phyloP scores from a whole-genome alignment of 2,113 vertebrate genomes.

The Hiodon alosoides region DNA sequence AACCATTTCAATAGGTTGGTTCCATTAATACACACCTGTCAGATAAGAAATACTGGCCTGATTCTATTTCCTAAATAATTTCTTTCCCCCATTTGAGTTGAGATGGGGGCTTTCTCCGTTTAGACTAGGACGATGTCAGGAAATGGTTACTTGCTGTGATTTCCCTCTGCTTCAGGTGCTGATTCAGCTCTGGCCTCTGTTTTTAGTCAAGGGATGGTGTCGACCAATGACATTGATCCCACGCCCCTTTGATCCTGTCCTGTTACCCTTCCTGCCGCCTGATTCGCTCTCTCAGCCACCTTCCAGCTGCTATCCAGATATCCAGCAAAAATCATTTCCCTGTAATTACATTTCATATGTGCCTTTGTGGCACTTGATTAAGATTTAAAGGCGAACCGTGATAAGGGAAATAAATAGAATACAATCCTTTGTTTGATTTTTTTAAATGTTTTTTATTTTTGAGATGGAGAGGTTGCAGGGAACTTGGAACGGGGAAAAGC shows the following conservation, averaged over 20 bases:
- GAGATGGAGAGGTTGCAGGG: background rate
- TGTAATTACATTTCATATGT: background rate
- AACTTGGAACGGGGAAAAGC: background rate
- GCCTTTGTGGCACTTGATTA: background rate
- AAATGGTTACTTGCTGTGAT: constrained; percentile 13
- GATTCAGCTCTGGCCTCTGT: constrained; percentile 30
- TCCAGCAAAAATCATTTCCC: background rate
- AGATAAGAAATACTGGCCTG: constrained; percentile 9
- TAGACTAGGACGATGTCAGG: constrained; percentile 14
- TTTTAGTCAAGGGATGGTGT: background rate
- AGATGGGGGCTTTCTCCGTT: background rate
- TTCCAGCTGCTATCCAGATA: background rate
- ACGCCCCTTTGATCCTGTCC: constrained; percentile 56
- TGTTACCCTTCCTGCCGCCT: constrained; percentile 33
- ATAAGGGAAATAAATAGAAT: background rate
- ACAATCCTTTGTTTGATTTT: background rate
- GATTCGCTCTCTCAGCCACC: background rate
- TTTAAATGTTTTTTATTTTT: background rate
- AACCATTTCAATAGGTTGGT: constrained; percentile 14
- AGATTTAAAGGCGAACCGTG: background rate
- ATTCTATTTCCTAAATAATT: background rate
- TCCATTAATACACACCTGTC: constrained; percentile 4
- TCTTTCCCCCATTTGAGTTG: background rate
- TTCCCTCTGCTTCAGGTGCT: constrained; percentile 19
- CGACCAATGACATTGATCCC: constrained; percentile 53